These are phyloP conservation scores for Scaptomyza reducta DNA, from an alignment of 2,888 invertebrate species.

Conservation along the genomic window DNA sequence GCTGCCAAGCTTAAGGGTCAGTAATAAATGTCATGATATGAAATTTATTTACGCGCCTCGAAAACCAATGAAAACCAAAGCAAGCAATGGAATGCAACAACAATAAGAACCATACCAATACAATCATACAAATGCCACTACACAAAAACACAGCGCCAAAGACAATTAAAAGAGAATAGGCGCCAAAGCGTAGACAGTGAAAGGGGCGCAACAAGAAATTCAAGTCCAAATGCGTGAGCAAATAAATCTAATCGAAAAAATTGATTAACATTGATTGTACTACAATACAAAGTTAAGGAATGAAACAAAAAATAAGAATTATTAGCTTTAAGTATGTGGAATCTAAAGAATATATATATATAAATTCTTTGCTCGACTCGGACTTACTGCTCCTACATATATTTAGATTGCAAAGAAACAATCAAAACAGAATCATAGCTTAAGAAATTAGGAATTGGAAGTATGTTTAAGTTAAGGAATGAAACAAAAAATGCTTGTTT, in stretches of 20 bases:
- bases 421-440: too few relatives aligned
- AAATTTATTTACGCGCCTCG: slow-evolving; percentile 79
- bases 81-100: slow-evolving; percentile 60
- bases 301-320: neutral
- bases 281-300: neutral
- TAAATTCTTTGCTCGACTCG: too few relatives aligned
- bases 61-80: slow-evolving; percentile 57
- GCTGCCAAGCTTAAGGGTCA: slow-evolving; percentile 71
- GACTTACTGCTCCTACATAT: too few relatives aligned
- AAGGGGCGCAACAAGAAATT: slow-evolving; percentile 26
- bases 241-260: slow-evolving; percentile 47
- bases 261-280: slow-evolving; percentile 28
- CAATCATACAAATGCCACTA: slow-evolving; percentile 45
- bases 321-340: neutral
- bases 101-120: slow-evolving; percentile 16
- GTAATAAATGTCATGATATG: slow-evolving; percentile 79
- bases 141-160: slow-evolving; percentile 52
- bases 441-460: too few relatives aligned
- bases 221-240: slow-evolving; percentile 13
- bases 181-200: slow-evolving; percentile 26
- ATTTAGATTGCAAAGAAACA: too few relatives aligned
- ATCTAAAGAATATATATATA: neutral
- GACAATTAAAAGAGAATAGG: slow-evolving; percentile 41
- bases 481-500: too few relatives aligned
- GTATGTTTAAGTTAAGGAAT: too few relatives aligned